Evolutionary conservation across 2,113 vertebrate genomes (phyloP).

Genomic region (Coturnix japonica): DNA sequence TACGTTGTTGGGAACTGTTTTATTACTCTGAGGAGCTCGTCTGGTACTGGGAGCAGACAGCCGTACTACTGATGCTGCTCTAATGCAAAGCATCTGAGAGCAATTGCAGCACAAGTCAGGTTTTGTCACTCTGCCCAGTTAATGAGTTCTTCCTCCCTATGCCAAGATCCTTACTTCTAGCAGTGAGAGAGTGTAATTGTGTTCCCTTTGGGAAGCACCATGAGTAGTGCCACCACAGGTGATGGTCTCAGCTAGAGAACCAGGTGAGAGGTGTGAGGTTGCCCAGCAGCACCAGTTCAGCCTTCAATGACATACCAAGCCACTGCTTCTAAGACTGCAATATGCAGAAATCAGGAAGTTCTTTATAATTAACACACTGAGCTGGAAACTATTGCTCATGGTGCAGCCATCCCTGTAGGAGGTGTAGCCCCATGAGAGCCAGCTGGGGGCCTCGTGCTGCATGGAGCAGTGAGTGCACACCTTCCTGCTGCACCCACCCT

Average conservation of each 20-base stretch:
- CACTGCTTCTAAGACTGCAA: neutral
- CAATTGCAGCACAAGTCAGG: neutral
- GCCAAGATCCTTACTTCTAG: neutral
- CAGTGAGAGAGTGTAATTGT: rapidly evolving
- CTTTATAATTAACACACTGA: rapidly evolving
- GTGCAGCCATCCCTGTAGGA: neutral
- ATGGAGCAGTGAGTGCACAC: neutral
- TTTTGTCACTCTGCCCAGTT: neutral
- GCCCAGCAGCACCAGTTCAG: rapidly evolving
- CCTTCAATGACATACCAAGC: neutral
- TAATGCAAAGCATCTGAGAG: neutral
- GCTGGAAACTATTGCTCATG: rapidly evolving
- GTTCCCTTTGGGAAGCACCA: rapidly evolving
- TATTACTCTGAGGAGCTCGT: neutral
- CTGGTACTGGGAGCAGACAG: neutral
- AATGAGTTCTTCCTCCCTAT: neutral
- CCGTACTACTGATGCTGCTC: neutral
- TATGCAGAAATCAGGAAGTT: neutral
- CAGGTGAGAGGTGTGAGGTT: rapidly evolving
- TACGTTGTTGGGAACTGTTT: neutral
- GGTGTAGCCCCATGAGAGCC: neutral
- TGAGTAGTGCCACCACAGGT: rapidly evolving
- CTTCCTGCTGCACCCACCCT: too few relatives aligned
- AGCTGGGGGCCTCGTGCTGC: neutral
- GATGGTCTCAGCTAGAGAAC: rapidly evolving